A percentile compares a stretch with the other conserved stretches of the same genome.
phyloP scores from a whole-genome alignment of 2,113 vertebrate genomes.

The Coptodon bakossiorum region DNA sequence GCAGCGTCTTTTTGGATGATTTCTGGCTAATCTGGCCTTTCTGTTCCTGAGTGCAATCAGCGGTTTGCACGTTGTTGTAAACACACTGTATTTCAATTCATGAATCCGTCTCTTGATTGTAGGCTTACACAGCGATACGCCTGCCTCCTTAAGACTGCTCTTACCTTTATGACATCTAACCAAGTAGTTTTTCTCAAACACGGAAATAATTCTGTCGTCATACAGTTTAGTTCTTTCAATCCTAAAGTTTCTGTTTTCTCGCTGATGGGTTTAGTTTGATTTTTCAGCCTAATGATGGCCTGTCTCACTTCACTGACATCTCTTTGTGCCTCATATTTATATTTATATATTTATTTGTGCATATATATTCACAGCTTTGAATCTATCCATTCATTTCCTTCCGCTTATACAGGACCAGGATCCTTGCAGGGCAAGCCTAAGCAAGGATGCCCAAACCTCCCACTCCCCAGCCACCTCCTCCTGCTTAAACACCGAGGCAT shows the following conservation, averaged over 20 bases:
- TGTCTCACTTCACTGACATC: background rate
- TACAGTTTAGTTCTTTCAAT: background rate
- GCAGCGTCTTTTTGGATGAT: rapidly evolving
- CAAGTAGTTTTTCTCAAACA: background rate
- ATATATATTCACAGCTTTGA: background rate
- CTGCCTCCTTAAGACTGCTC: background rate
- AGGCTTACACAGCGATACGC: background rate
- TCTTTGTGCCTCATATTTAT: background rate
- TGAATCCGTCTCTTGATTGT: background rate
- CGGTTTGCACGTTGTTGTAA: background rate
- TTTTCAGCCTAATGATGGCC: background rate
- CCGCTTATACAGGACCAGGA: background rate
- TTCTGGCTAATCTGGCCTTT: background rate
- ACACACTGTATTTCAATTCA: background rate
- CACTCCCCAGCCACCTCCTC: background rate
- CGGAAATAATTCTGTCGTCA: background rate
- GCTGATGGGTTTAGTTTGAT: background rate
- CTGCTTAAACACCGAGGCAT: background rate
- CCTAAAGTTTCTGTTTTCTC: background rate
- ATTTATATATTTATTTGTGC: background rate
- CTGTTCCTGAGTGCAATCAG: background rate
- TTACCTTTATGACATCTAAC: background rate
- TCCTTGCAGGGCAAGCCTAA: background rate
- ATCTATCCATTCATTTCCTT: background rate
- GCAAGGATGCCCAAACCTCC: background rate